Evolutionary conservation across 1,140 invertebrate species (phyloP).

Genomic region (Helicoverpa armigera): DNA sequence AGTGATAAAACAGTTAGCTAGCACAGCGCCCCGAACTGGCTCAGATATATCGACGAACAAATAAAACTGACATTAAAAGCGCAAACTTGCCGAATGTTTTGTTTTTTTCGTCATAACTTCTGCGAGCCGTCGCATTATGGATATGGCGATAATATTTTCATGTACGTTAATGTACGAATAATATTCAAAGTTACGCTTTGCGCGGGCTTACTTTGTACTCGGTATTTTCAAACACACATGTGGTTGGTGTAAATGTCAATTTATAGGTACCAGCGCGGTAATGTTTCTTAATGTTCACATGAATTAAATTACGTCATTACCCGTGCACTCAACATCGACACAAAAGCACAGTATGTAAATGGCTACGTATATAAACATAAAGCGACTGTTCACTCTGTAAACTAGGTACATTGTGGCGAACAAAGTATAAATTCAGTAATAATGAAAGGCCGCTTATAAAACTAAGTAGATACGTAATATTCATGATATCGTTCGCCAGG

Average conservation of each 20-base stretch:
- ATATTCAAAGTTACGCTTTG: conserved; percentile 28
- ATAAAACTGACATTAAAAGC: conserved; percentile 81
- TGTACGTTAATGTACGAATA: conserved; percentile 44
- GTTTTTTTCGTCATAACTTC: conserved; percentile 59
- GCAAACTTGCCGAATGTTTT: conserved; percentile 77
- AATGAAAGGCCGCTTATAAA: conserved; percentile 50
- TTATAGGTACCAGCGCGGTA: conserved; percentile 2
- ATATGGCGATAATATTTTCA: conserved; percentile 48
- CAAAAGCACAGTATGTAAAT: conserved; percentile 1
- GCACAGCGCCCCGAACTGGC: conserved; percentile 73
- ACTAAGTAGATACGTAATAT: conserved; percentile 64
- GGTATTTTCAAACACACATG: not conserved
- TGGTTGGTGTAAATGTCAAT: conserved; percentile 17
- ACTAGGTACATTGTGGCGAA: conserved; percentile 35
- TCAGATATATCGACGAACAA: conserved; percentile 80
- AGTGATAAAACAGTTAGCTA: conserved; percentile 85
- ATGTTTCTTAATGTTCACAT: conserved; percentile 19
- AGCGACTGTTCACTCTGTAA: conserved; percentile 6
- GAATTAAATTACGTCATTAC: conserved; percentile 31
- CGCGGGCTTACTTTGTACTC: not conserved
- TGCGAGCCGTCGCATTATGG: conserved; percentile 42
- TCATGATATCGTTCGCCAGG: conserved; percentile 71
- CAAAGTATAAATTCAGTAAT: conserved; percentile 51
- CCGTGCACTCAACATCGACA: not conserved
- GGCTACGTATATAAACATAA: not conserved